Evolutionary conservation across 2,113 vertebrate species (phyloP), one percentile per base, ranked within the genome.

Genomic region (Fukomys damarensis): DNA sequence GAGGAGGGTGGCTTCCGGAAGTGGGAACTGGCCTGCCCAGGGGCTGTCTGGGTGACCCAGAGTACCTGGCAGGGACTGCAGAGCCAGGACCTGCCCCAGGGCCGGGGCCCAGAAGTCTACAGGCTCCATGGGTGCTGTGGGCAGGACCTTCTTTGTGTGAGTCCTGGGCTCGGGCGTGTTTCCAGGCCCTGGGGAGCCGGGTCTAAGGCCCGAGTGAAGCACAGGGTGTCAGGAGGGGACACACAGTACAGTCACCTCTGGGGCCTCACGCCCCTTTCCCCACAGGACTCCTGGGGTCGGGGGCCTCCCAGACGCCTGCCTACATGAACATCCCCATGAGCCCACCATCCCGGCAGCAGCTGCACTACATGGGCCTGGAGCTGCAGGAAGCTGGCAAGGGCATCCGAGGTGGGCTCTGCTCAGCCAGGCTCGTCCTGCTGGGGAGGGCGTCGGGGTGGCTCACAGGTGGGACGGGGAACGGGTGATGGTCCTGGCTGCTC

Each of bases 271-370:
- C 41, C 2, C 1, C 1, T 17, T 32, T 2, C 14, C n/a, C 32
- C 2, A 9, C 81, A 97, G 97, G 95, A 77, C 28, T n/a, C 12
- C 46, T 1, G 1, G 85, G 85, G 41, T 63, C 74, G 0, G 17
- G 0, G 43, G 24, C 79, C 43, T 38, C 58, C 13, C 70, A 92
- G 66, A 24, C 0, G 58, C 95, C n/a, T 98, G 97, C 98, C 93
- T 99, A 99, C 32, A 98, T 99, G 81, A 99, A 99, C 98, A 98
- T 99, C 98, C 99, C 99, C 19, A 95, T 98, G 95, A 99, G 99
- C 96, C 99, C 99, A 10, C 96, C 98, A 54, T 98, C 98, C 86
- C 99, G 99, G 86, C 98, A 98, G 96, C 99, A 99, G 94, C 99
- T 99, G 70, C 98, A 99, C 95, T 99, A 99, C 97, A 98, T 99